Conservation (phyloP, 2,888 invertebrate genomes). For the Drosophila nr. perissopoda region DNA sequence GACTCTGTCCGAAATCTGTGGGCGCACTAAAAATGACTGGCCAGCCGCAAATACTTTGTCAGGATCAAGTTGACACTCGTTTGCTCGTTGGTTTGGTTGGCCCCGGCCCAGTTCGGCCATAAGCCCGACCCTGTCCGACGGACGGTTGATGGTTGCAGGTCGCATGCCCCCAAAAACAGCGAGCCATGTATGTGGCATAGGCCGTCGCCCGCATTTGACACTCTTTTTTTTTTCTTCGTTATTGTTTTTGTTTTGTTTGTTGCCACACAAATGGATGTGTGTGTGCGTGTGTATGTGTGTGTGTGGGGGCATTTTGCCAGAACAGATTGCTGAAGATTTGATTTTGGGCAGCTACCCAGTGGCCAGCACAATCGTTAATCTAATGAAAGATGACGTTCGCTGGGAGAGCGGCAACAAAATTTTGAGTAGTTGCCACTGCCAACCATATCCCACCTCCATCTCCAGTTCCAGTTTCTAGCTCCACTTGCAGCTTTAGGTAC, state of each 20-base stretch:
- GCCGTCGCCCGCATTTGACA: constrained; percentile 69
- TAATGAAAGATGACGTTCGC: constrained; percentile 76
- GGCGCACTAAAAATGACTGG: constrained; percentile 76
- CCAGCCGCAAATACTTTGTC: constrained; percentile 79
- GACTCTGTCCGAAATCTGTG: constrained; percentile 50
- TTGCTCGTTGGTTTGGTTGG: constrained; percentile 41
- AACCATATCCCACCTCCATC: constrained; percentile 2
- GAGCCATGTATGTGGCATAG: constrained; percentile 19
- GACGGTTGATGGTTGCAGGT: constrained; percentile 18
- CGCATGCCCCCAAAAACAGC: constrained; percentile 16
- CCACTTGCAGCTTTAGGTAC: not conserved
- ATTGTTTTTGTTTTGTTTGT: constrained; percentile 9
- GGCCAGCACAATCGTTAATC: constrained; percentile 71
- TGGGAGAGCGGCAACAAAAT: constrained; percentile 38
- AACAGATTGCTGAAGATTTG: constrained; percentile 77
- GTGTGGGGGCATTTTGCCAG: constrained; percentile 57
- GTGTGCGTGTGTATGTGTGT: not conserved
- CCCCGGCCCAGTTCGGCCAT: constrained; percentile 14
- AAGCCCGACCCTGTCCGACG: constrained; percentile 28
- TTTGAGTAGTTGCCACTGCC: constrained; percentile 26
- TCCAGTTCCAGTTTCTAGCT: not conserved
- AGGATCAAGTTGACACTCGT: constrained; percentile 80
- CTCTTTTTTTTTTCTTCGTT: constrained; percentile 34
- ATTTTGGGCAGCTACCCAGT: constrained; percentile 66
- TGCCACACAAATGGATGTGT: constrained; percentile 26